phyloP scores from a whole-genome alignment of 1,140 invertebrate genomes.

The Sycobia sp. region DNA sequence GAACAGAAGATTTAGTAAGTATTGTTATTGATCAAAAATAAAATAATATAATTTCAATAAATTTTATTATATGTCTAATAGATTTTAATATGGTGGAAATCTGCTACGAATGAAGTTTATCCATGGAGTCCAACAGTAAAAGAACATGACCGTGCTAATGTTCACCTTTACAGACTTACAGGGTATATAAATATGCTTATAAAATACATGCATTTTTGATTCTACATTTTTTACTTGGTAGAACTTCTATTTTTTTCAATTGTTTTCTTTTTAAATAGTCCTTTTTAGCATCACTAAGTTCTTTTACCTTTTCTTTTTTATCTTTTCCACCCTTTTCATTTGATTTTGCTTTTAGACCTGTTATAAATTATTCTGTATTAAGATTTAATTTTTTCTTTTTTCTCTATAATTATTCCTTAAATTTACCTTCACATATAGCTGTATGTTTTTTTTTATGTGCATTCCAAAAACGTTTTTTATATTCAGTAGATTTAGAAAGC shows the following conservation, averaged over 20 bases:
- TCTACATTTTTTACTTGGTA: background rate
- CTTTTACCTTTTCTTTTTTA: slow-evolving; percentile 21
- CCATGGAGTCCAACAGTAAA: slow-evolving; percentile 81
- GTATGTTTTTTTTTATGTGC: slow-evolving; percentile 28
- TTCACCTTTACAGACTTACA: slow-evolving; percentile 72
- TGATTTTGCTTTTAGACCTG: slow-evolving; percentile 8
- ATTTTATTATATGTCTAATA: slow-evolving; percentile 40
- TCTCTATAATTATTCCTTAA: no score
- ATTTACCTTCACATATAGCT: slow-evolving; percentile 16
- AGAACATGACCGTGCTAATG: slow-evolving; percentile 80
- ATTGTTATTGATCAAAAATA: background rate
- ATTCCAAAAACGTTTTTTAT: slow-evolving; percentile 39
- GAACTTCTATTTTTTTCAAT: background rate
- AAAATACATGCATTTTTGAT: background rate
- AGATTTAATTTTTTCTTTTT: no score
- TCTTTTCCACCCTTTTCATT: slow-evolving; percentile 19
- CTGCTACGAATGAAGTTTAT: slow-evolving; percentile 78
- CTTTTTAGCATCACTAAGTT: no score
- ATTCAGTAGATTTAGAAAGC: slow-evolving; percentile 39
- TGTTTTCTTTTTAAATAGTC: background rate
- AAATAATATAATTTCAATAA: slow-evolving; percentile 15
- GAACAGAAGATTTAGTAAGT: slow-evolving; percentile 66
- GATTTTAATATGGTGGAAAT: slow-evolving; percentile 78
- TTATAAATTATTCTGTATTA: no score
- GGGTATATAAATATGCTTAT: slow-evolving; percentile 50